phyloP scores from a whole-genome alignment of 2,797 vertebrate genomes.

The Poeciliopsis turneri region DNA sequence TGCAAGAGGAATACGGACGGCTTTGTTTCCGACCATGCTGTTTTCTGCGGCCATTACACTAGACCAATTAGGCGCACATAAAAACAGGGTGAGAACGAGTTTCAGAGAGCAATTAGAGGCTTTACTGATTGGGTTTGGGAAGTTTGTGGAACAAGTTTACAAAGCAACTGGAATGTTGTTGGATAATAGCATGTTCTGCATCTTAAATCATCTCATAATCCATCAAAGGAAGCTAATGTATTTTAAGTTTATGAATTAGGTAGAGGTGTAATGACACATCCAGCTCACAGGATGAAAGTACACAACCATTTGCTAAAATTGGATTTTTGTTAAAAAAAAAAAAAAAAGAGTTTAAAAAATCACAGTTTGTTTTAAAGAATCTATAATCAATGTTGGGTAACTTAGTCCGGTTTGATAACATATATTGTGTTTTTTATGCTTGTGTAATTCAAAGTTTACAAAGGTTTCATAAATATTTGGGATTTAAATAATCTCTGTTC shows the following conservation, averaged over 20 bases:
- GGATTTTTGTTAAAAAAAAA: neutral
- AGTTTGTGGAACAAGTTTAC: constrained; percentile 19
- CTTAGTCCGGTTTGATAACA: neutral
- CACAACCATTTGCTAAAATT: neutral
- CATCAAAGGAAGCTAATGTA: constrained; percentile 26
- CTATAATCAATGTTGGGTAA: neutral
- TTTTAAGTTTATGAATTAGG: constrained; percentile 36
- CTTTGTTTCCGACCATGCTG: constrained; percentile 63
- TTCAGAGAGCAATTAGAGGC: constrained; percentile 66
- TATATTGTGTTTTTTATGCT: neutral
- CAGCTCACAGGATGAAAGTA: neutral
- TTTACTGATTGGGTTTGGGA: constrained; percentile 38
- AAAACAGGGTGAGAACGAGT: constrained; percentile 53
- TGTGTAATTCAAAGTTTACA: neutral
- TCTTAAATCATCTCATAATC: constrained; percentile 40
- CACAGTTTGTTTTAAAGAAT: neutral
- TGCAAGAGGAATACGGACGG: constrained; percentile 41
- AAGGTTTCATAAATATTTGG: neutral
- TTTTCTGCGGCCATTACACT: constrained; percentile 69
- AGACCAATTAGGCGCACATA: constrained; percentile 65
- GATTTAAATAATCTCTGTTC: neutral
- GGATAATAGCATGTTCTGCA: constrained; percentile 10
- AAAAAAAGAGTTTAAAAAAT: neutral
- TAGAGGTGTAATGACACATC: neutral
- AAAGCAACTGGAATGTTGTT: constrained; percentile 21